Percentiles rank a stretch among this genome's conserved stretches.
Evolutionary conservation across 2,888 invertebrate species (phyloP).

Genomic region (Adineta ricciae): DNA sequence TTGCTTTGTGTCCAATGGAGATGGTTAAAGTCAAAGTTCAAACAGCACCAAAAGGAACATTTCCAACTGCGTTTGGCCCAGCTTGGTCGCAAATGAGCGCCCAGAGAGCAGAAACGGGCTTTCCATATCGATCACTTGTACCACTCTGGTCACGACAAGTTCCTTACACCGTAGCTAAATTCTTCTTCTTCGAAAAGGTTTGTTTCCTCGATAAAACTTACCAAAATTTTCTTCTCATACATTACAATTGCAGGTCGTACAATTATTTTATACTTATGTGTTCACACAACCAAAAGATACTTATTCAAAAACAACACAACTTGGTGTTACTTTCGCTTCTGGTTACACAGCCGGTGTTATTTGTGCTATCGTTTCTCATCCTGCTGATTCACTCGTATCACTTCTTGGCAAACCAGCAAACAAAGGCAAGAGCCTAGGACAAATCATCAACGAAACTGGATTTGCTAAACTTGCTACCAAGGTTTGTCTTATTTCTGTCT

Average conservation of each 20-base stretch:
- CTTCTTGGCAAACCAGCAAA: slow-evolving; percentile 15
- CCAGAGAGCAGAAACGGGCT: not conserved
- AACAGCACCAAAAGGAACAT: slow-evolving; percentile 9
- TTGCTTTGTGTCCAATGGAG: slow-evolving; percentile 5
- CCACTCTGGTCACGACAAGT: slow-evolving; percentile 21
- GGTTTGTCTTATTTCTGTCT: not conserved
- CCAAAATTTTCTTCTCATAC: not conserved
- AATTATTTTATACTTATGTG: not conserved
- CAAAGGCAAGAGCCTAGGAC: slow-evolving; percentile 19
- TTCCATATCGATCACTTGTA: slow-evolving; percentile 14
- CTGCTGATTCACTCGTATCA: not conserved
- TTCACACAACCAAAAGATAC: slow-evolving; percentile 13
- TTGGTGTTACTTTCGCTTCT: slow-evolving; percentile 11
- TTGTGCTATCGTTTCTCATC: slow-evolving; percentile 16
- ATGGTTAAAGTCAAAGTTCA: slow-evolving; percentile 21
- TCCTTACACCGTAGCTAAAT: slow-evolving; percentile 20
- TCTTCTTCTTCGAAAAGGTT: slow-evolving; percentile 17
- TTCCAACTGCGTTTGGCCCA: not conserved
- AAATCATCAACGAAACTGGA: slow-evolving; percentile 11
- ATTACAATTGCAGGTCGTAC: not conserved
- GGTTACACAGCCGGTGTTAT: slow-evolving; percentile 19
- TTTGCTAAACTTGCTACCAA: slow-evolving; percentile 1
- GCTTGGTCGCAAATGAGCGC: slow-evolving; percentile 17
- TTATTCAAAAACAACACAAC: slow-evolving; percentile 1
- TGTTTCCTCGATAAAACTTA: not conserved